phyloP scores from a whole-genome alignment of 1,140 invertebrate species.

The Trypoxylus dichotomus region DNA sequence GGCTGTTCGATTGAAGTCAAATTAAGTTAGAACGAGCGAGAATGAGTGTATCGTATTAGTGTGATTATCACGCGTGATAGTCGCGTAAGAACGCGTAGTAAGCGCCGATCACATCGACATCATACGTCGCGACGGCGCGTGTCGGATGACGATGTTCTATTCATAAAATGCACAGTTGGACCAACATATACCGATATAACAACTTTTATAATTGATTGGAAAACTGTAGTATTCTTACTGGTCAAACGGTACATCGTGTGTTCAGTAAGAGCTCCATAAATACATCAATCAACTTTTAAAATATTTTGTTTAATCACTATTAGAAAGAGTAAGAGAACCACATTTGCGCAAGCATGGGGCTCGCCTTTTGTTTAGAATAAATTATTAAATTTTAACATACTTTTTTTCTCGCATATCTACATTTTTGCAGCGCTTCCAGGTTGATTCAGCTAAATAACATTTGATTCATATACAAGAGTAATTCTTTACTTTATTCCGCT shows the following conservation, averaged over 20 bases:
- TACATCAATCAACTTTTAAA: too few species aligned
- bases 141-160: conserved; percentile 38
- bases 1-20: background rate
- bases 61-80: conserved; percentile 49
- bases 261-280: background rate
- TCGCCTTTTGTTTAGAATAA: too few species aligned
- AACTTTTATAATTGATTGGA: conserved; percentile 5
- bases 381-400: too few species aligned
- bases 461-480: too few species aligned
- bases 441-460: too few species aligned
- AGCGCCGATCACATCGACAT: background rate
- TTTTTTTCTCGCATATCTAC: too few species aligned
- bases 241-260: too few species aligned
- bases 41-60: conserved; percentile 46
- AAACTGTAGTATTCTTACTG: background rate
- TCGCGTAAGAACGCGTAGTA: background rate
- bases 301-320: too few species aligned
- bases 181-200: conserved; percentile 40
- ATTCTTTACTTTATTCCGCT: too few species aligned
- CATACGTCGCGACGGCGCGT: conserved; percentile 33
- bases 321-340: too few species aligned
- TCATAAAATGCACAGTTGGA: conserved; percentile 41
- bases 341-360: too few species aligned
- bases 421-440: too few species aligned
- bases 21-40: conserved; percentile 13